Evolutionary conservation across 2,113 vertebrate species (phyloP), one percentile per base, ranked within the genome.

Genomic region (Spea multiplicata): DNA sequence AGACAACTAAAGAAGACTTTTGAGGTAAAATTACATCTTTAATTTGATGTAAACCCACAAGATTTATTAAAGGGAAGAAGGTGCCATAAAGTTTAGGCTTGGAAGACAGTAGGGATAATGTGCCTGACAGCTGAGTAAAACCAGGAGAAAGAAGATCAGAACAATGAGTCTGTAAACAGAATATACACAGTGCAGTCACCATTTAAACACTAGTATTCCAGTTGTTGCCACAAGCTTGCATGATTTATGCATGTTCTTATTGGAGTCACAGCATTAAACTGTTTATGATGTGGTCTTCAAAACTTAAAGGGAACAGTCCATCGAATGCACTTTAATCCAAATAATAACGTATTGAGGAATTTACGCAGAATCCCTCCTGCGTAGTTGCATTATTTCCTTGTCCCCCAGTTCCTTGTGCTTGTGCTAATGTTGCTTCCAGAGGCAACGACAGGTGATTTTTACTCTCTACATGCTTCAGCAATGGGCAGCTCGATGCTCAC

Each of bases 121-220:
- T 30, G 16, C 50, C 8, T 77, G 75, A 77, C 75, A 77, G 67
- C 75, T 77, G 68, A 71, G 68, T 13, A 71, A 65, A 69, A 49
- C 61, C 76, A 70, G 75, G 44, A 65, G 45, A n/a, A 62, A 64
- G 0, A 46, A 48, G 16, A 9, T 64, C 67, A 2, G 30, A 30
- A 30, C 30, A 30, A 30, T 30, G 30, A 44, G 44, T 44, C 6
- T 10, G 2, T 10, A 52, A 47, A 78, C 57, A 45, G 48, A 17
- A 8, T 50, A 44, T 2, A 4, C 14, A 61, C 9, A 16, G 14
- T 7, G 30, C 7, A n/a, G 44, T 10, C 45, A 59, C 52, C 14
- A 13, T 71, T 45, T 77, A 77, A 77, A 77, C 75, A 61, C 55
- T 61, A 2, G 46, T 49, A 55, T 57, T 77, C 14, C 75, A 50